Evolutionary conservation across 2,113 vertebrate species (phyloP), one percentile per base, ranked within the genome.

Genomic region (Tachuris rubrigastra): DNA sequence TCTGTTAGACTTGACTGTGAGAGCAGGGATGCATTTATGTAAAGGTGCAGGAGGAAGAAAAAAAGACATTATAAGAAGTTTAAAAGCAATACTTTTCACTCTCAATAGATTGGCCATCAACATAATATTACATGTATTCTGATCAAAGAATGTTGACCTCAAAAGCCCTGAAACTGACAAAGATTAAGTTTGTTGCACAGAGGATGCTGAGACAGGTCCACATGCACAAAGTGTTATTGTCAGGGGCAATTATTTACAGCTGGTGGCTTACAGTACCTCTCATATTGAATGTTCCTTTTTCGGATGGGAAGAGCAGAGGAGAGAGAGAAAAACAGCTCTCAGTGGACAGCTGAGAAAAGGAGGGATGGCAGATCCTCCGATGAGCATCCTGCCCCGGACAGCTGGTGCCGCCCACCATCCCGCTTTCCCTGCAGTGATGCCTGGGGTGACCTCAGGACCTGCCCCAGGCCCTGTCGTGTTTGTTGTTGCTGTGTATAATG

Each of bases 51-150:
- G 12, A 77, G 12, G 16, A 2, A 28, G 41, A 77, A 69, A 31
- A 47, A 42, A 14, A 7, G 9, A 24, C 65, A 41, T 49, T 17
- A 23, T 55, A 35, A 31, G 19, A 76, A 5, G 8, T 58, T 79
- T 90, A 75, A 95, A 87, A 89, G 14, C n/a, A 90, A 12, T 67
- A 71, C 22, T 50, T 87, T 75, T 39, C 23, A 28, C 7, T 82
- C 41, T 72, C 23, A 52, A 4, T 39, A 89, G 47, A 65, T 60
- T 62, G 14, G 39, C 22, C 50, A 59, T 85, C 17, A 53, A 12
- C 65, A 28, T 53, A 53, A 44, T 22, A 46, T 62, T 44, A 69
- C 58, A 80, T 76, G 5, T 39, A 85, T 69, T 28, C 19, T 37
- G 35, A 56, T 71, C 25, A 63, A 58, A 85, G 46, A 71, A 31